Evolutionary conservation across 2,113 vertebrate genomes (phyloP).

Genomic region (Carassius carassius): DNA sequence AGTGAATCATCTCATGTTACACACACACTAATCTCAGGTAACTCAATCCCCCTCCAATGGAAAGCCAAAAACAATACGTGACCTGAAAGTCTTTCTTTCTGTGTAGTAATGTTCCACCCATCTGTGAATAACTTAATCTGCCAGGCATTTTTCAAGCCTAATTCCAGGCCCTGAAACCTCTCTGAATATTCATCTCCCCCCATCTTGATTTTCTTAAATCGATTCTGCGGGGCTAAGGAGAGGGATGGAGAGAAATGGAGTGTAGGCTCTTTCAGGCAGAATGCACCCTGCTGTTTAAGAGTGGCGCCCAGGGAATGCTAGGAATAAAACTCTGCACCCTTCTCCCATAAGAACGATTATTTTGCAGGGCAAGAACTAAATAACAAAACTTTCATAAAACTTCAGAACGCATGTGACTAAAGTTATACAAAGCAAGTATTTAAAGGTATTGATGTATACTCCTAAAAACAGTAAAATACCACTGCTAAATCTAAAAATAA

Average conservation of each 20-base stretch:
- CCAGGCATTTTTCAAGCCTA: conserved; percentile 36
- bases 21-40: conserved; percentile 15
- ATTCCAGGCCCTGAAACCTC: conserved; percentile 45
- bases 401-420: not conserved
- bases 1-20: conserved; percentile 46
- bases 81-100: conserved; percentile 24
- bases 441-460: not conserved
- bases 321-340: conserved; percentile 47
- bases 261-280: conserved; percentile 1
- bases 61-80: conserved; percentile 16
- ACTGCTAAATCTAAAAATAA: not conserved
- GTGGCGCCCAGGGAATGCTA: conserved; percentile 24
- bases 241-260: not conserved
- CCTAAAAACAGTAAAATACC: not conserved
- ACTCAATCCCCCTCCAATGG: conserved; percentile 30
- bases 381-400: not conserved
- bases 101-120: conserved; percentile 28
- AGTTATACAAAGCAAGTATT: not conserved
- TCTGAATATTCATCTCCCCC: conserved; percentile 55
- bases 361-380: conserved; percentile 3
- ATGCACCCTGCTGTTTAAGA: conserved; percentile 39
- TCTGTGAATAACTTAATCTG: conserved; percentile 49
- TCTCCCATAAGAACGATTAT: conserved; percentile 19
- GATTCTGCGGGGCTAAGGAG: conserved; percentile 23
- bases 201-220: conserved; percentile 45